Conservation (phyloP, 2,888 invertebrate species). For the Mythimna pallens region DNA sequence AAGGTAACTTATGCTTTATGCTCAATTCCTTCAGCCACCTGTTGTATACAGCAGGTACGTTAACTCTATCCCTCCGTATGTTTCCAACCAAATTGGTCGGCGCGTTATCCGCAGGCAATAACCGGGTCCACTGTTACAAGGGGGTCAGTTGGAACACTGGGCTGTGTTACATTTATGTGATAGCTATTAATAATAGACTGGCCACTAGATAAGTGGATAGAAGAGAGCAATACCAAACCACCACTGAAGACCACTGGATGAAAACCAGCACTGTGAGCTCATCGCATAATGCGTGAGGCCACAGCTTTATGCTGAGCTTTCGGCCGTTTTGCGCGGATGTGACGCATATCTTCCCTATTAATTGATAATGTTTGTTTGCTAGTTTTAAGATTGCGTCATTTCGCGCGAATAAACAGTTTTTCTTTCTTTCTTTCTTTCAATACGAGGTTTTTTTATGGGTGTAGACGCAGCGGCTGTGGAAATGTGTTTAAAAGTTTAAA, state of each 20-base stretch:
- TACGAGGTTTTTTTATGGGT: background rate
- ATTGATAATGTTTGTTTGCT: too few species aligned
- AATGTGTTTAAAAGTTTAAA: background rate
- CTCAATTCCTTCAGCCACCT: background rate
- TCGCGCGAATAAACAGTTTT: too few species aligned
- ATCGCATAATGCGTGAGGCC: too few species aligned
- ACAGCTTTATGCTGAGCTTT: too few species aligned
- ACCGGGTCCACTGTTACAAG: constrained; percentile 34
- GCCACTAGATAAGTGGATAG: constrained; percentile 20
- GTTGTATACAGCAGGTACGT: background rate
- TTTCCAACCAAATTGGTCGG: constrained; percentile 52
- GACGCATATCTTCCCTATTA: too few species aligned
- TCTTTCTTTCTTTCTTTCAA: too few species aligned
- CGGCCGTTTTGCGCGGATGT: too few species aligned
- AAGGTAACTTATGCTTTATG: background rate
- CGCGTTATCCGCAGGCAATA: constrained; percentile 47
- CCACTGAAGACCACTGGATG: too few species aligned
- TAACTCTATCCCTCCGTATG: constrained; percentile 27
- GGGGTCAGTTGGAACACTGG: constrained; percentile 37
- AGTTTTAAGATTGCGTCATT: too few species aligned
- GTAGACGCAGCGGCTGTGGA: too few species aligned
- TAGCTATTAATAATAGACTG: constrained; percentile 41
- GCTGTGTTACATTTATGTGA: constrained; percentile 24
- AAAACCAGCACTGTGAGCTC: too few species aligned
- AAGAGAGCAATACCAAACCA: too few species aligned